Percentiles rank a stretch among this genome's conserved stretches.
Evolutionary conservation across 2,113 vertebrate genomes (phyloP).

Genomic region (Gadus chalcogrammus): DNA sequence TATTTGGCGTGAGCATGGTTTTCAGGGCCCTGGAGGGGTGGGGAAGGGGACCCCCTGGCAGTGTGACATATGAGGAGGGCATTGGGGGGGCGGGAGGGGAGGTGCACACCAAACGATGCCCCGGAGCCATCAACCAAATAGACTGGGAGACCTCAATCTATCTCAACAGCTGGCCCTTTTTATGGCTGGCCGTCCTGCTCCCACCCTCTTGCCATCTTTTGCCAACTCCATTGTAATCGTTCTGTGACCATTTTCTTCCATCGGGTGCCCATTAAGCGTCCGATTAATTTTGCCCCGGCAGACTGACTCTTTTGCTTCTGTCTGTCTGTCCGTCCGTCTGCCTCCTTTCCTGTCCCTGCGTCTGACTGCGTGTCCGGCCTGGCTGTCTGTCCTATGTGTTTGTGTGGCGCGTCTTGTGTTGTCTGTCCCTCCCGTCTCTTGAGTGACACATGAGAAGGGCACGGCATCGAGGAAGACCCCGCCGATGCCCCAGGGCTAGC

Average conservation of each 20-base stretch:
- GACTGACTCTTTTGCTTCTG: constrained; percentile 19
- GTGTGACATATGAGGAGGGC: constrained; percentile 63
- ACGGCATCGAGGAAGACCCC: constrained; percentile 60
- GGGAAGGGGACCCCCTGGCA: constrained; percentile 52
- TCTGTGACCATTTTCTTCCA: background rate
- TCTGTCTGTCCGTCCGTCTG: constrained; percentile 26
- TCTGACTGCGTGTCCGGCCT: background rate
- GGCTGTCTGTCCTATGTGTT: background rate
- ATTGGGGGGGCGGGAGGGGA: constrained; percentile 21
- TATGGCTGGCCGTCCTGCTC: background rate
- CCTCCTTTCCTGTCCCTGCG: background rate
- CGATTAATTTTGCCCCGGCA: no score
- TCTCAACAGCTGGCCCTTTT: constrained; percentile 28
- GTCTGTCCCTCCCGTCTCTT: constrained; percentile 28
- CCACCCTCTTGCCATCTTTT: background rate
- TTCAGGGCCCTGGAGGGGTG: constrained; percentile 48
- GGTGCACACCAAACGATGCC: constrained; percentile 45
- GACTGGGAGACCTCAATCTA: constrained; percentile 35
- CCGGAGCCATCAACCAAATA: constrained; percentile 45
- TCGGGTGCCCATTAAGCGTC: no score
- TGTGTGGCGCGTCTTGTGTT: background rate
- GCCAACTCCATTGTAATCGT: background rate
- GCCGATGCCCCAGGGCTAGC: constrained; percentile 53
- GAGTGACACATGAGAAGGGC: constrained; percentile 49
- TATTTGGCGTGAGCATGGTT: constrained; percentile 56